Conservation (phyloP, 2,888 invertebrate species). For the Synergus japonicus region DNA sequence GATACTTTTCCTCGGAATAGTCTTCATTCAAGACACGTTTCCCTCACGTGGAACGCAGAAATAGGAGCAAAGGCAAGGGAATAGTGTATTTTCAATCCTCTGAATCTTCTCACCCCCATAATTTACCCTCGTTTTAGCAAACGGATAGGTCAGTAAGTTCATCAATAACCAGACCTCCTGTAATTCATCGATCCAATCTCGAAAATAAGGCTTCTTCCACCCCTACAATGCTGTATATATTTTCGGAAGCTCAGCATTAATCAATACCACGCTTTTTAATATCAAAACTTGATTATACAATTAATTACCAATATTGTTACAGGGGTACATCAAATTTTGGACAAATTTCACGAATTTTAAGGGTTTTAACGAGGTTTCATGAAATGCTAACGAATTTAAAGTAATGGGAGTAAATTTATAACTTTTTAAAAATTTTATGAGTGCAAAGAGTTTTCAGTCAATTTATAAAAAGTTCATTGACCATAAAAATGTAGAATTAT, state of each 20-base stretch:
- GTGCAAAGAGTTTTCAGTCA: no score
- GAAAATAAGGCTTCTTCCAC: slow-evolving; percentile 30
- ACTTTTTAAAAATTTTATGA: no score
- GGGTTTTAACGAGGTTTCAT: no score
- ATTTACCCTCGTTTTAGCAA: slow-evolving; percentile 42
- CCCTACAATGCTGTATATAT: not conserved
- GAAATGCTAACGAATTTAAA: no score
- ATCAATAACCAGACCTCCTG: slow-evolving; percentile 46
- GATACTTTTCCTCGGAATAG: slow-evolving; percentile 14
- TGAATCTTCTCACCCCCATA: slow-evolving; percentile 26
- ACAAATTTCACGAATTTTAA: no score
- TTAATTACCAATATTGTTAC: no score
- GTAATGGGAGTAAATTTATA: no score
- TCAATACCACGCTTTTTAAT: not conserved
- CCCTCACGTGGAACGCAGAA: not conserved
- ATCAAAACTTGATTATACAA: not conserved
- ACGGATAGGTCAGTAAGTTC: slow-evolving; percentile 47
- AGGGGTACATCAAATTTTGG: no score
- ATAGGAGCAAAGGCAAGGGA: not conserved
- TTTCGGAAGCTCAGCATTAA: not conserved
- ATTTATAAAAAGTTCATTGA: no score
- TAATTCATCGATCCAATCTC: slow-evolving; percentile 37
- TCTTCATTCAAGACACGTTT: slow-evolving; percentile 36
- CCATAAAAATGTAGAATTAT: no score
- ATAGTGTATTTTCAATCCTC: not conserved